Evolutionary conservation across 30 jellyfish, hydroid and myxozoan genomes (phyloP).

Genomic region (Cassiopea xamachana): DNA sequence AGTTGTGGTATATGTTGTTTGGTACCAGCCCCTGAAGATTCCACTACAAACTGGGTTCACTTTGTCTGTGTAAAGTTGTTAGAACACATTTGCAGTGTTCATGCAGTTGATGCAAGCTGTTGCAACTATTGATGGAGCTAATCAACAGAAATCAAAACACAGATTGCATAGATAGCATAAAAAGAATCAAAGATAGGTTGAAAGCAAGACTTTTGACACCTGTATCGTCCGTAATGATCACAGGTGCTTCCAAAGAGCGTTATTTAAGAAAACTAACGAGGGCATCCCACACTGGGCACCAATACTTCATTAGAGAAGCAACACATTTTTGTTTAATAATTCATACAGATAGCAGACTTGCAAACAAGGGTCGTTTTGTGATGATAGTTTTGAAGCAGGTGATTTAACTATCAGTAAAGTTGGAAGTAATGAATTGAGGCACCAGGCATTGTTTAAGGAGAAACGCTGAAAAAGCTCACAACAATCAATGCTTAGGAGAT

Average conservation of each 20-base stretch:
- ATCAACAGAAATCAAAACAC: no score
- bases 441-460: constrained; percentile 27
- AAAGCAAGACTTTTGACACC: no score
- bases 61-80: no score
- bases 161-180: no score
- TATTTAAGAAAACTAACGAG: not conserved
- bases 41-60: no score
- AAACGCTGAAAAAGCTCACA: not conserved
- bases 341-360: not conserved
- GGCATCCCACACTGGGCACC: constrained; percentile 4
- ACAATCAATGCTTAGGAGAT: not conserved
- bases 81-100: no score
- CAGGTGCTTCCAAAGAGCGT: not conserved
- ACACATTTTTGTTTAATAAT: not conserved
- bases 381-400: constrained; percentile 11
- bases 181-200: no score
- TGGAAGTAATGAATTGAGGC: constrained; percentile 9
- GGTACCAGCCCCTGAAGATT: no score
- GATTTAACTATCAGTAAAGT: not conserved
- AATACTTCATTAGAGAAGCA: not conserved
- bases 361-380: not conserved
- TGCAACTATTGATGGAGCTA: no score
- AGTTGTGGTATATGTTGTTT: no score
- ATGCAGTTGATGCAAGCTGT: no score
- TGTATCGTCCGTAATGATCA: no score